Evolutionary conservation across 2,888 invertebrate species (phyloP).

Genomic region (Scaptomyza reducta): DNA sequence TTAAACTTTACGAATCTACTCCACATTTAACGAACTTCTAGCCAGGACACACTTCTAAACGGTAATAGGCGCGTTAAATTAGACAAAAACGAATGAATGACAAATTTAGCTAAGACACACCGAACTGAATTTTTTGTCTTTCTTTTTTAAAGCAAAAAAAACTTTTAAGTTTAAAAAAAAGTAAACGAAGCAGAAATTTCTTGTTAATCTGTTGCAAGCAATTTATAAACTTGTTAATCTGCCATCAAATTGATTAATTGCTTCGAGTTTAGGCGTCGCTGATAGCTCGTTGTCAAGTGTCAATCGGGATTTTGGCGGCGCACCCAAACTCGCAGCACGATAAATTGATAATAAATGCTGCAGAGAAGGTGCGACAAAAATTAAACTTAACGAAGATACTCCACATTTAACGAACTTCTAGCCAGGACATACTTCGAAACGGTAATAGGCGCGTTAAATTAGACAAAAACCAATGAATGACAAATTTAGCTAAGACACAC

Average conservation of each 20-base stretch:
- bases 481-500: no score
- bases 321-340: constrained; percentile 17
- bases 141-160: no score
- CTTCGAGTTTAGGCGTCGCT: background rate
- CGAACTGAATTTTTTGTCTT: no score
- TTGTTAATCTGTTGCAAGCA: background rate
- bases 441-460: background rate
- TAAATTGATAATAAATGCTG: constrained; percentile 33
- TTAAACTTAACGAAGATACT: background rate
- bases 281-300: constrained; percentile 20
- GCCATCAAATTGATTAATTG: background rate
- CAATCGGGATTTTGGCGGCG: constrained; percentile 12
- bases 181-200: no score
- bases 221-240: background rate
- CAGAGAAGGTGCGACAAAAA: background rate
- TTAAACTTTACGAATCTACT: background rate
- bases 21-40: constrained; percentile 9
- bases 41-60: constrained; percentile 19
- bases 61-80: background rate
- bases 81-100: no score
- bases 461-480: no score
- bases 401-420: constrained; percentile 9
- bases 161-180: no score
- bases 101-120: no score
- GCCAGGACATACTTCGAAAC: constrained; percentile 19